These are phyloP conservation scores for Oophaga pumilio DNA, from an alignment of 2,113 vertebrate genomes.

Conservation along the genomic window DNA sequence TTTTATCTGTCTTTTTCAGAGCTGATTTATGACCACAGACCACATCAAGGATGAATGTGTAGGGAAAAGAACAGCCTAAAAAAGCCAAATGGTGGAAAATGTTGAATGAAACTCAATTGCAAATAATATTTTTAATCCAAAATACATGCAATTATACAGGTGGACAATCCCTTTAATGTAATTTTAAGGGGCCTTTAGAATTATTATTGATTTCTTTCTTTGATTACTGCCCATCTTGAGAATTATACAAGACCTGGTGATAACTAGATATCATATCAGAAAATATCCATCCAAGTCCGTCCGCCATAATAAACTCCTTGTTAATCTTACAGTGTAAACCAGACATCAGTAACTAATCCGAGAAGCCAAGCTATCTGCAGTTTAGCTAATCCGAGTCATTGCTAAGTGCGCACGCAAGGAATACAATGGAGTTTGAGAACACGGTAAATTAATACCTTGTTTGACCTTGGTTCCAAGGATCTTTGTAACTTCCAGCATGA, in stretches of 20 bases:
- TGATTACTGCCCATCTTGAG: neutral
- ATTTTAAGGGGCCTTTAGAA: too few relatives aligned
- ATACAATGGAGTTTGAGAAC: neutral
- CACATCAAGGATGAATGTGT: too few relatives aligned
- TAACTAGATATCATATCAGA: neutral
- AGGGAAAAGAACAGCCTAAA: too few relatives aligned
- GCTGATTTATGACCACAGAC: too few relatives aligned
- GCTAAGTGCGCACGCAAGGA: neutral
- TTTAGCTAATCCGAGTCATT: neutral
- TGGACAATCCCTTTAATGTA: too few relatives aligned
- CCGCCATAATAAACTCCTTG: neutral
- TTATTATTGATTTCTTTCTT: too few relatives aligned
- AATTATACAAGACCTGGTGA: neutral
- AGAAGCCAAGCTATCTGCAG: neutral
- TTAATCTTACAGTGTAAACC: neutral
- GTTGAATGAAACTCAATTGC: too few relatives aligned
- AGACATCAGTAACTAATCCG: neutral
- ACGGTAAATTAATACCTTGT: constrained; percentile 69
- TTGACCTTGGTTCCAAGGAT: constrained; percentile 82
- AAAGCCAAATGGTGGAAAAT: too few relatives aligned
- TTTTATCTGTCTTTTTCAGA: too few relatives aligned
- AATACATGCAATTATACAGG: too few relatives aligned
- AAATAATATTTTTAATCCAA: too few relatives aligned
- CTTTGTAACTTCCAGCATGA: constrained; percentile 83
- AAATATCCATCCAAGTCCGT: neutral